Conservation (phyloP, 2,113 vertebrate species). For the Paracanthobrama guichenoti region DNA sequence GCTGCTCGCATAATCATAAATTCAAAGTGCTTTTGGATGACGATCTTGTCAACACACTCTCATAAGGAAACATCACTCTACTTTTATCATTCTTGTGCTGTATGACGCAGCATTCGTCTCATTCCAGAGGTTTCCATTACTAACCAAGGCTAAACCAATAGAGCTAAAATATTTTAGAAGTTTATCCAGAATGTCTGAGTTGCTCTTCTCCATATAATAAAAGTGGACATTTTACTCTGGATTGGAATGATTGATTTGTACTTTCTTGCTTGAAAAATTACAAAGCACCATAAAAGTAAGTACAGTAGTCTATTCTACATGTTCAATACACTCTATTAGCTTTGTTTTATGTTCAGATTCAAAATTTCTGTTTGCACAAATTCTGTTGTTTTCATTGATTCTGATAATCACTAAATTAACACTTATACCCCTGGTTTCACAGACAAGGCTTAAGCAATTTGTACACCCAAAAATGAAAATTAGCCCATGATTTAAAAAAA, state of each 20-base stretch:
- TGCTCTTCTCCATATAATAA: background rate
- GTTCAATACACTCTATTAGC: background rate
- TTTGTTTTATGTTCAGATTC: background rate
- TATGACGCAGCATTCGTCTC: background rate
- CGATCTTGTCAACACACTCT: background rate
- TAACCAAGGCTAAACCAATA: background rate
- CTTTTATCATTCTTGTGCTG: background rate
- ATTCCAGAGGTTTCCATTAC: conserved; percentile 5
- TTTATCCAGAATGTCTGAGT: background rate
- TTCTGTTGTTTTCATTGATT: background rate
- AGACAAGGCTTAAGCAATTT: too few relatives aligned
- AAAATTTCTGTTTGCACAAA: background rate
- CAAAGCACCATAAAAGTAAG: background rate
- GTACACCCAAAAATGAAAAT: too few relatives aligned
- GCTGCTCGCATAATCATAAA: conserved; percentile 45
- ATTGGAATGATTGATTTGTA: too few relatives aligned
- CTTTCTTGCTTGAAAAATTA: background rate
- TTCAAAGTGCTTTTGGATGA: background rate
- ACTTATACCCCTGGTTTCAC: background rate
- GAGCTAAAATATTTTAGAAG: background rate
- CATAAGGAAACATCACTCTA: conserved; percentile 1
- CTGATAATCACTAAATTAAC: background rate
- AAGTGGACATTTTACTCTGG: background rate
- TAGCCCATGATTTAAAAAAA: too few relatives aligned
- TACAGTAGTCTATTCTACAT: background rate